A percentile compares a stretch with the other conserved stretches of the same genome.
These are phyloP conservation scores for Sylvilagus bachmani DNA, from an alignment of 2,113 vertebrate genomes.

Conservation along the genomic window DNA sequence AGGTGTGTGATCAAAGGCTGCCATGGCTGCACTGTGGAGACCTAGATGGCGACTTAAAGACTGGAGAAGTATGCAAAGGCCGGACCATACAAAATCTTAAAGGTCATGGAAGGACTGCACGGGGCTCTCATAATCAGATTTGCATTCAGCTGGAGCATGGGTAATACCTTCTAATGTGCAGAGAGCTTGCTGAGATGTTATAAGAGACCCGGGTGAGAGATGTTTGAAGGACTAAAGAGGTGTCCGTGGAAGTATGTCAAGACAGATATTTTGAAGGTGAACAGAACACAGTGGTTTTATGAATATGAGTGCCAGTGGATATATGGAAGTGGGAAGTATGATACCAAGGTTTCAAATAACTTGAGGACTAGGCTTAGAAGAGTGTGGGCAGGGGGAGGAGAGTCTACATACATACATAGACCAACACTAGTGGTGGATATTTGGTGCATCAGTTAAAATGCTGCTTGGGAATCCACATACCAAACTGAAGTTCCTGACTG, in stretches of 20 bases:
- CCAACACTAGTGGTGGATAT: no score
- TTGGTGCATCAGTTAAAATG: no score
- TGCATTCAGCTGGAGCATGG: not conserved
- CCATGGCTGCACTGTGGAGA: not conserved
- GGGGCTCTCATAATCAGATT: not conserved
- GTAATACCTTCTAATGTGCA: not conserved
- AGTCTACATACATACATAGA: not conserved
- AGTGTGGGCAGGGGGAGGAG: not conserved
- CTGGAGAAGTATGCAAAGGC: not conserved
- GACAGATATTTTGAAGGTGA: not conserved
- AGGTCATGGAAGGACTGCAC: not conserved
- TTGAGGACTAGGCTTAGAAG: constrained; percentile 17
- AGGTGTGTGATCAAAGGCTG: not conserved
- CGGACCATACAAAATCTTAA: not conserved
- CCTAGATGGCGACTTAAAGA: not conserved
- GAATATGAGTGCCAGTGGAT: not conserved
- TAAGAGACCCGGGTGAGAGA: not conserved
- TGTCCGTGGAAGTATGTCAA: not conserved
- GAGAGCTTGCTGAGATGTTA: not conserved
- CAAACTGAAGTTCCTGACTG: no score
- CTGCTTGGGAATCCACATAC: no score
- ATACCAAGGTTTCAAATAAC: not conserved
- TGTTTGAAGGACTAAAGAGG: not conserved
- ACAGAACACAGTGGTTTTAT: not conserved
- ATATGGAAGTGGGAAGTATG: not conserved